Evolutionary conservation across 1,140 invertebrate species (phyloP), one percentile per base, ranked within the genome.

Genomic region (Drosophila erecta): DNA sequence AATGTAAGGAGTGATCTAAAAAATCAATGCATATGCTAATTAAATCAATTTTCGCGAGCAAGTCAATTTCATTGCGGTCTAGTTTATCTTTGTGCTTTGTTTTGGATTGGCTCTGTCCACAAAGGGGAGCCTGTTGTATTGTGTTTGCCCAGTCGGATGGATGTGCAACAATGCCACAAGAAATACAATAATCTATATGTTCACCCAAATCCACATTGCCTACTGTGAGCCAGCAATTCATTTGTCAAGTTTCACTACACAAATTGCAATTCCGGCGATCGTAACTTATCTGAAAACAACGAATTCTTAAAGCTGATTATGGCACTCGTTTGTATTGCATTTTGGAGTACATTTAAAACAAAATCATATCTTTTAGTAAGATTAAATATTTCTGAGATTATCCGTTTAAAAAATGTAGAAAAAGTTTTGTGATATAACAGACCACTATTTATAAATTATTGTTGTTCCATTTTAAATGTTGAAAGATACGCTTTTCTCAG

Each of bases 1-100:
- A 67, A 47, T 33, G 62, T 55, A 57, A 70, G 62, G 14, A 70
- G 64, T 70, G 51, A 46, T 69, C 24, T 30, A 24, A 5, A 10
- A 15, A 54, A 70, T 24, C 1, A 33, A 43, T 38, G 47, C 65
- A 65, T 17, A 44, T 24, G 33, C 17, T 50, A 67, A 49, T 35
- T 17, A 14, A 70, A 69, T 33, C 10, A 35, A 35, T 47, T 46
- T 38, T 37, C 11, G 44, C 27, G 11, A 50, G 22, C n/a, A 5
- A 15, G 10, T 2, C 5, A 20, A 11, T 15, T 14, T 43, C 12
- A 24, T 14, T 27, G 15, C 22, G 15, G 14, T 17, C 14, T 38
- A 12, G 37, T 59, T 55, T 55, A 51, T 56, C 37, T 57, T 44
- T 7, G 30, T 30, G 27, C 30, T 30, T 30, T 55, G 60, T 64